Conservation (phyloP, 2,888 invertebrate genomes). For the Bibio marci region DNA sequence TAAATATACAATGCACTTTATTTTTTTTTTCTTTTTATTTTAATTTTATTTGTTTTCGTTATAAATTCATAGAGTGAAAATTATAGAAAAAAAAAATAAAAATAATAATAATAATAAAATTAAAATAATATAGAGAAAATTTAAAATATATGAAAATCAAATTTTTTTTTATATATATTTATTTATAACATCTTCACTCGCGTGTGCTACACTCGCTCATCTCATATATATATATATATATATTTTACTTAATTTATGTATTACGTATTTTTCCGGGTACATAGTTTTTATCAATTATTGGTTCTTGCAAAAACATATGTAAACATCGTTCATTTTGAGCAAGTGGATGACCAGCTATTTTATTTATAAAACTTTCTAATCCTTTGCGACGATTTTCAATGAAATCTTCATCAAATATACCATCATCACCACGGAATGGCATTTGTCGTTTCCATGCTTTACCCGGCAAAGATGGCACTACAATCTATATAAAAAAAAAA, state of each 20-base stretch:
- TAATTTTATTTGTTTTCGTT: too few relatives aligned
- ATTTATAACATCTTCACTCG: background rate
- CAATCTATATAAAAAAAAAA: constrained; percentile 49
- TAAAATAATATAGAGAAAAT: too few relatives aligned
- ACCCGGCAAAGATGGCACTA: constrained; percentile 93
- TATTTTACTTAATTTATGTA: constrained; percentile 41
- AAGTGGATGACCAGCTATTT: constrained; percentile 96
- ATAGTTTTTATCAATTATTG: constrained; percentile 96
- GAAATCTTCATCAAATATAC: constrained; percentile 98
- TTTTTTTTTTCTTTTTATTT: too few relatives aligned
- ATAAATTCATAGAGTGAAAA: too few relatives aligned
- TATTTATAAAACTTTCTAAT: constrained; percentile 96
- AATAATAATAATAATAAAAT: too few relatives aligned
- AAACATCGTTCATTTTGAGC: constrained; percentile 98
- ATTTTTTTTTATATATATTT: background rate
- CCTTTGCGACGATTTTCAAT: constrained; percentile 97
- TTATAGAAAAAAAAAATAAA: background rate
- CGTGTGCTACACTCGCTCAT: background rate
- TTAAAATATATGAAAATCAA: background rate
- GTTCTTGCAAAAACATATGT: constrained; percentile 98
- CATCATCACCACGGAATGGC: constrained; percentile 97
- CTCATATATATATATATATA: background rate
- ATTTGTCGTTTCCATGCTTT: constrained; percentile 98
- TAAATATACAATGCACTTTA: too few relatives aligned
- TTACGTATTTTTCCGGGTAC: constrained; percentile 98